Evolutionary conservation across 92 coral and sea anemone genomes (phyloP), one percentile per base, ranked within the genome.

Genomic region (Anthopleura xanthogrammica): DNA sequence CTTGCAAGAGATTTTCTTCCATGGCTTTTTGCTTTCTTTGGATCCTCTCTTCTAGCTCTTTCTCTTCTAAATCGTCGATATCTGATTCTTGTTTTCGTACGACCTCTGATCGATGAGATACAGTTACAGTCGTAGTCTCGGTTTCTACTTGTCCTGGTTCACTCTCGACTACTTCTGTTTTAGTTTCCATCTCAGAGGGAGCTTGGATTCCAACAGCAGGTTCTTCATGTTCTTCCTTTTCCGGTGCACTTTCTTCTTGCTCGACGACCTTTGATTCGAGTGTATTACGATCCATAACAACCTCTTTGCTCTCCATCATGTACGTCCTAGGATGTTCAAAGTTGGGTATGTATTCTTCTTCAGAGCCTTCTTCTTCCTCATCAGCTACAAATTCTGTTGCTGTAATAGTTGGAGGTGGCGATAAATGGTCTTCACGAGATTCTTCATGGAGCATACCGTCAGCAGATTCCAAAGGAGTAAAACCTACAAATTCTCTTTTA

Each of bases 361-460:
- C 88, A 13, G 88, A 85, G 9, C 88, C 88, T 40, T 85, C 88
- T 71, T 85, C 83, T 50, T 85, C 88, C 79, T 79, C 88, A 70
- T 79, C 88, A 22, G 88, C 88, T 16, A 85, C 88, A 24, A 85
- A 85, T 70, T 85, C 88, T 16, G 88, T 85, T 52, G 88, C 88
- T 42, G 82, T 66, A 52, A 85, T 85, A n/a, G 23, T 79, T 42
- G 88, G 88, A 24, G 88, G 88, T 20, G 88, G 88, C 7, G 83
- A 75, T 5, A 78, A 48, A 46, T 68, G 84, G 23, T 81, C 84
- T 81, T 81, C 60, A 12, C 75, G 7, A 80, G 41, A 5, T n/a
- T 29, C 13, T 79, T 52, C 76, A 60, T 43, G 41, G 2, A 48
- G 76, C 71, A 10, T 22, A 52, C 13, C 68, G 23, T 84, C 39